phyloP scores from a whole-genome alignment of 2,797 vertebrate species.

The Acanthurus lineatus region DNA sequence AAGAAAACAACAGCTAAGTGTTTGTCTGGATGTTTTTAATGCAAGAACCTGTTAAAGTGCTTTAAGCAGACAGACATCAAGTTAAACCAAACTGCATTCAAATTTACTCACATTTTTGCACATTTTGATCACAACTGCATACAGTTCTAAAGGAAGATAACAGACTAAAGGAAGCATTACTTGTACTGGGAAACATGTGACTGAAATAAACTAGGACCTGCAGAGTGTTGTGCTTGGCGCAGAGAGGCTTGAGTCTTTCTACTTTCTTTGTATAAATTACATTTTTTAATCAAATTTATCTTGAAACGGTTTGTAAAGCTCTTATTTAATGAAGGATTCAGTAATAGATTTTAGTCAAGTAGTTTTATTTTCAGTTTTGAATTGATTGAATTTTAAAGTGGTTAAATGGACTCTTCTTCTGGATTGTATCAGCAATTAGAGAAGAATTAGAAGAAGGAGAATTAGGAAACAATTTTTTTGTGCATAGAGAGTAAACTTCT shows the following conservation, averaged over 20 bases:
- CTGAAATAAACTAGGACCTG: neutral
- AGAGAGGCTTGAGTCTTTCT: neutral
- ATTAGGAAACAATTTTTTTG: constrained; percentile 14
- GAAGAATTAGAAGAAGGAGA: constrained; percentile 11
- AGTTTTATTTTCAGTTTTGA: constrained; percentile 26
- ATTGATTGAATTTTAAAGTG: constrained; percentile 35
- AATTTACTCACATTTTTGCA: neutral
- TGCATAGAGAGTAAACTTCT: constrained; percentile 7
- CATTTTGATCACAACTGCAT: neutral
- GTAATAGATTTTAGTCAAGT: constrained; percentile 37
- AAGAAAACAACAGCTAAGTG: constrained; percentile 5
- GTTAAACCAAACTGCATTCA: neutral
- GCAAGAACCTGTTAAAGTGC: too few species aligned
- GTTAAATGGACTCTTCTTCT: constrained; percentile 30
- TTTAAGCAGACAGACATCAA: neutral
- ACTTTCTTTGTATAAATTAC: constrained; percentile 11
- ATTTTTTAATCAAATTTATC: constrained; percentile 17
- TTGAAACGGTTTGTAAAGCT: constrained; percentile 17
- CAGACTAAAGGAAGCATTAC: neutral
- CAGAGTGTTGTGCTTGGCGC: neutral
- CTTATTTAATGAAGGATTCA: constrained; percentile 23
- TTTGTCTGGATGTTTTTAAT: constrained; percentile 4
- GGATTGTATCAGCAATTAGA: constrained; percentile 25
- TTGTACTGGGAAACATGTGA: neutral
- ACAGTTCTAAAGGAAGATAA: neutral